Evolutionary conservation across 2,113 vertebrate species (phyloP), one percentile per base, ranked within the genome.

Genomic region (Columba janthina): DNA sequence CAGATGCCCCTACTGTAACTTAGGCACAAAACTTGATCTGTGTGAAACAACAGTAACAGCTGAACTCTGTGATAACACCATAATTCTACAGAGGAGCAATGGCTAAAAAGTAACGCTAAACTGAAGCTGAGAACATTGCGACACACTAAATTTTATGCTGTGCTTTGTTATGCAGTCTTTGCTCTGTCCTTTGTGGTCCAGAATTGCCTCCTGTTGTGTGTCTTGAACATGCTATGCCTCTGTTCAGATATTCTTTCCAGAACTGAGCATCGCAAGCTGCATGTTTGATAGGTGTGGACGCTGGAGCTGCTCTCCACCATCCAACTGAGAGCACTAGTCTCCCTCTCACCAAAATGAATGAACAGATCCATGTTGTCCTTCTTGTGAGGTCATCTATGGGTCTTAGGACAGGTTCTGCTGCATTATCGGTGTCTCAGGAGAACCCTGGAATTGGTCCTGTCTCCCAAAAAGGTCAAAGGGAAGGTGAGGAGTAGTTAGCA

Each of bases 231-330:
- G 29, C 14, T 77, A 12, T 24, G 17, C 10, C 25, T 79, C 44
- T 72, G 9, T 51, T 88, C 22, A 72, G 29, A 18, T 42, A 32
- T 24, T 71, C 19, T 46, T 88, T 76, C 61, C 9, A 48, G 34
- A 61, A 51, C 0, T 57, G 40, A 15, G 20, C 2, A 4, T 2
- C 28, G 24, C 0, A 4, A 50, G n/a, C 54, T 65, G 20, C 0
- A 1, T 51, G 6, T 53, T 79, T 57, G 22, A 14, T 11, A 53
- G 40, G 19, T 40, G 6, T 40, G 36, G 36, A 26, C 66, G 14
- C 36, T 90, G 64, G 46, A 66, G n/a, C 12, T 89, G 14, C 36
- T 53, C 8, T 70, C 32, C 46, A 70, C 10, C 38, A 22, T 29
- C 12, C 34, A 70, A 17, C 15, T 72, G 50, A 61, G n/a, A 62